Percentiles rank a stretch among this genome's conserved stretches.
Conservation (phyloP, 2,888 invertebrate species). For the Ichneumoninae sp. region DNA sequence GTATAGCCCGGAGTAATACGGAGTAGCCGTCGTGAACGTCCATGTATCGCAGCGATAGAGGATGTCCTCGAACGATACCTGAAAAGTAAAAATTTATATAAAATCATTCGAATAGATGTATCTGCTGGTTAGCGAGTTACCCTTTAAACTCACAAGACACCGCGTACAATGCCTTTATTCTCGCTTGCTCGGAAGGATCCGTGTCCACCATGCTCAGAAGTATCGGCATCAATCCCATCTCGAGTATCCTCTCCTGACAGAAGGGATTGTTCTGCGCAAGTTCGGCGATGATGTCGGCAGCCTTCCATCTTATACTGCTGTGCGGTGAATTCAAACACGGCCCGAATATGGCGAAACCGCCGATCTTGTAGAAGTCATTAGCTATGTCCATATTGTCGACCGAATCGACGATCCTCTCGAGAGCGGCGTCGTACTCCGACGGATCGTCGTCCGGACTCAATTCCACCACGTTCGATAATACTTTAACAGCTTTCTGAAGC, state of each 20-base stretch:
- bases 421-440: constrained; percentile 87
- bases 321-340: constrained; percentile 88
- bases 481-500: constrained; percentile 87
- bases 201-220: constrained; percentile 87
- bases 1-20: constrained; percentile 87
- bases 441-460: constrained; percentile 86
- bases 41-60: constrained; percentile 87
- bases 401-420: constrained; percentile 89
- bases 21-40: constrained; percentile 88
- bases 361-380: constrained; percentile 94
- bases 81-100: constrained; percentile 38
- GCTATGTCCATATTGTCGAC: constrained; percentile 92
- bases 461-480: constrained; percentile 86
- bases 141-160: constrained; percentile 89
- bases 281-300: constrained; percentile 90
- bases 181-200: constrained; percentile 86
- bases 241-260: constrained; percentile 90
- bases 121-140: neutral
- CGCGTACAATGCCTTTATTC: constrained; percentile 91
- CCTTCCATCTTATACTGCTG: constrained; percentile 87
- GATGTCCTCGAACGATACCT: constrained; percentile 89
- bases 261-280: constrained; percentile 94
- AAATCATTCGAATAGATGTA: too few relatives aligned
- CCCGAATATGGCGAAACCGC: constrained; percentile 91
- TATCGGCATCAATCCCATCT: constrained; percentile 88